Evolutionary conservation across 2,797 vertebrate genomes (phyloP).

Genomic region (Acanthopagrus latus): DNA sequence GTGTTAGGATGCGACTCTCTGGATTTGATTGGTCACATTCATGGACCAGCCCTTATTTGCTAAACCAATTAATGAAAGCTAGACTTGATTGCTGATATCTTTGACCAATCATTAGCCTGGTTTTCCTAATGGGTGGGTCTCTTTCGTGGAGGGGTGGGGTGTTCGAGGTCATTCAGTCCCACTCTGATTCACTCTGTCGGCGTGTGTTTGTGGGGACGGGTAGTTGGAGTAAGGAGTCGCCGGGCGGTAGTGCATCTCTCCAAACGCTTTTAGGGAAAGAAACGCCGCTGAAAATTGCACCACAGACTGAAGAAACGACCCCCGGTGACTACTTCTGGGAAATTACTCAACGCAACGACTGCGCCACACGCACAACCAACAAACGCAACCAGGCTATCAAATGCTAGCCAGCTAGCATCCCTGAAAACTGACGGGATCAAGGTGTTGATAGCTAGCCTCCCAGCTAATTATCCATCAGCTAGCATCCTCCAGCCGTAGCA

Average conservation of each 20-base stretch:
- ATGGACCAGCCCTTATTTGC: slow-evolving; percentile 68
- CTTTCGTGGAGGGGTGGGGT: slow-evolving; percentile 79
- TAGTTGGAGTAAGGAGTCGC: slow-evolving; percentile 81
- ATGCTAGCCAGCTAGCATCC: slow-evolving; percentile 77
- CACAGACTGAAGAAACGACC: slow-evolving; percentile 60
- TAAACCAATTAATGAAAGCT: slow-evolving; percentile 66
- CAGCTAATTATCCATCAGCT: slow-evolving; percentile 82
- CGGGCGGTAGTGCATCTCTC: slow-evolving; percentile 76
- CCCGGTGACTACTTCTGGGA: slow-evolving; percentile 64
- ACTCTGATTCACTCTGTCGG: slow-evolving; percentile 84
- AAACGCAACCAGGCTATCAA: slow-evolving; percentile 70
- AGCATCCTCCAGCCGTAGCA: slow-evolving; percentile 75
- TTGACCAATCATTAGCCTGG: slow-evolving; percentile 54
- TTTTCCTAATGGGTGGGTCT: slow-evolving; percentile 53
- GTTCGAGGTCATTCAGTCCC: slow-evolving; percentile 87
- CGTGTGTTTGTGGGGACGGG: slow-evolving; percentile 85
- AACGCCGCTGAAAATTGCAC: slow-evolving; percentile 62
- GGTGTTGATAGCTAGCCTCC: slow-evolving; percentile 81
- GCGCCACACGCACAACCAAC: slow-evolving; percentile 71
- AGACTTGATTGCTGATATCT: slow-evolving; percentile 49
- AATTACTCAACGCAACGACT: slow-evolving; percentile 65
- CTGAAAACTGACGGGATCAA: slow-evolving; percentile 74
- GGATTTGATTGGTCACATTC: slow-evolving; percentile 58
- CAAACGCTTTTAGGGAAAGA: slow-evolving; percentile 62
- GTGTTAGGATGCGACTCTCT: slow-evolving; percentile 54